These are phyloP conservation scores for Pseudorhombus dupliciocellatus DNA, from an alignment of 2,113 vertebrate species.

Conservation along the genomic window DNA sequence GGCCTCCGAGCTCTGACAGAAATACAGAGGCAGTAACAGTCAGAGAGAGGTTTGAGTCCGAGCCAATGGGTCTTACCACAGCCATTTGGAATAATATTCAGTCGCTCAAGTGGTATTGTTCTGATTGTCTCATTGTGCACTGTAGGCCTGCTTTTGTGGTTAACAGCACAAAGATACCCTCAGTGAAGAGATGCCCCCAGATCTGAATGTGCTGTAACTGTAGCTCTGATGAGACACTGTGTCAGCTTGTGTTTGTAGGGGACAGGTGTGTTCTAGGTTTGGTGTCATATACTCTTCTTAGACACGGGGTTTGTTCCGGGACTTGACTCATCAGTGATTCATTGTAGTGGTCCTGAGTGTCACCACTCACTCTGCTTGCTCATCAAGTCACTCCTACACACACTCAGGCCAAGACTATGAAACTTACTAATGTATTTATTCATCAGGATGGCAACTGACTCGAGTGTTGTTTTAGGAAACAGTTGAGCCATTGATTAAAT, in stretches of 20 bases:
- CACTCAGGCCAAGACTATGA: constrained; percentile 5
- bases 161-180: constrained; percentile 33
- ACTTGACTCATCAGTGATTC: constrained; percentile 62
- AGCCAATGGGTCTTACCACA: constrained; percentile 37
- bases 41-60: constrained; percentile 24
- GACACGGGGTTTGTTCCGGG: constrained; percentile 18
- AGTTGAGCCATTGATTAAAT: constrained; percentile 44
- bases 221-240: constrained; percentile 40
- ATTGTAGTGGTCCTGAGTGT: constrained; percentile 52
- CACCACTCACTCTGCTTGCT: constrained; percentile 26
- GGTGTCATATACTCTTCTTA: constrained; percentile 55
- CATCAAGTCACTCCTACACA: constrained; percentile 34
- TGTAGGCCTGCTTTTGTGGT: constrained; percentile 19
- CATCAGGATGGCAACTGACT: constrained; percentile 25
- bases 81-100: constrained; percentile 47
- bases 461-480: constrained; percentile 49
- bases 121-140: background rate
- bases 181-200: constrained; percentile 16
- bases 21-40: constrained; percentile 42
- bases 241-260: constrained; percentile 23
- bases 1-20: constrained; percentile 45
- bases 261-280: constrained; percentile 51
- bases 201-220: constrained; percentile 48
- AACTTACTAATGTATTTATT: constrained; percentile 38
- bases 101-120: constrained; percentile 36